These are phyloP conservation scores for Poicephalus meyeri DNA, from an alignment of 2,113 vertebrate genomes.

Conservation along the genomic window DNA sequence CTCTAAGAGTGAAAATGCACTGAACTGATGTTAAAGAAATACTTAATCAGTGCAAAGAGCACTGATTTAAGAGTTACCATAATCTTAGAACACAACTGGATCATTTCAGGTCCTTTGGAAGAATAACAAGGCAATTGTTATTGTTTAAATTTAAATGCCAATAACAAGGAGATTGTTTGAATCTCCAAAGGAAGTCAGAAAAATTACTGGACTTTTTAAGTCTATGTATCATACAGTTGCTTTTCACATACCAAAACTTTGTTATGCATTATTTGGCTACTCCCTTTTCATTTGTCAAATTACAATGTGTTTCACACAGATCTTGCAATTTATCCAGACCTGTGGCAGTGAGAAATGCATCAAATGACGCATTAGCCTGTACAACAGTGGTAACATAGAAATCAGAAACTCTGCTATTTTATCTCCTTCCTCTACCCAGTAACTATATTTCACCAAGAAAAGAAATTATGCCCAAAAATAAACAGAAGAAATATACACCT, in stretches of 20 bases:
- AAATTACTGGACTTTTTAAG: neutral
- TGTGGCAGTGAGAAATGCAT: neutral
- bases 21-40: neutral
- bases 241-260: neutral
- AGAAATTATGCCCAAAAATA: neutral
- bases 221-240: neutral
- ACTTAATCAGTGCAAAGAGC: neutral
- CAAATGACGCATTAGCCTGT: neutral
- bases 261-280: neutral
- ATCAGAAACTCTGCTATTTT: neutral
- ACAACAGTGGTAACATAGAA: neutral
- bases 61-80: neutral
- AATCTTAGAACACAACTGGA: neutral
- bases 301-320: neutral
- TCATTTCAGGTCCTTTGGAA: neutral
- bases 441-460: neutral
- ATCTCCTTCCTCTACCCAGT: neutral
- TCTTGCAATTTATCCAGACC: neutral
- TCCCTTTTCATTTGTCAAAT: neutral
- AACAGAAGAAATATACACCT: neutral
- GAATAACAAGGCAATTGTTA: neutral
- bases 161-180: no score
- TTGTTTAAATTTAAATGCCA: no score
- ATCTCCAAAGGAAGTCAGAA: neutral
- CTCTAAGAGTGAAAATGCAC: neutral